phyloP scores from a whole-genome alignment of 53 echinoderm and acorn worm genomes.

The Antedon mediterranea region DNA sequence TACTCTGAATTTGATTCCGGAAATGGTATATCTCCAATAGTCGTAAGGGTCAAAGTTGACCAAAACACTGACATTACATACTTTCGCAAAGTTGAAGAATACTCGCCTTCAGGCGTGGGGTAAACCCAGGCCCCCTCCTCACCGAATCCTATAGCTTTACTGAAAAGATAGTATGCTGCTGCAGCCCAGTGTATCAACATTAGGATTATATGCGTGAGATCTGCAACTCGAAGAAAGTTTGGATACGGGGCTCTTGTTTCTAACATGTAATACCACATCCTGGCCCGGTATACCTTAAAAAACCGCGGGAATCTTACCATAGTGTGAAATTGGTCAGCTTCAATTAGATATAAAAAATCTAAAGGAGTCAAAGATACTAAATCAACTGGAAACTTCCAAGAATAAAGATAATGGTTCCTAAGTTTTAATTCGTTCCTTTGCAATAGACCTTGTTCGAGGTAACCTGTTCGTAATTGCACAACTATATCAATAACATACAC shows the following conservation, averaged over 20 bases:
- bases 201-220: constrained; percentile 52
- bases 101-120: constrained; percentile 23
- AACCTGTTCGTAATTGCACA: constrained; percentile 61
- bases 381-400: constrained; percentile 36
- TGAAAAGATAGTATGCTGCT: constrained; percentile 49
- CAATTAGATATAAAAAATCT: constrained; percentile 58
- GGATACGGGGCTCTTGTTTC: constrained; percentile 52
- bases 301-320: constrained; percentile 55
- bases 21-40: constrained; percentile 72
- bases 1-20: constrained; percentile 57
- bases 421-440: constrained; percentile 41
- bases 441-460: constrained; percentile 61
- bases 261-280: constrained; percentile 42
- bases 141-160: constrained; percentile 37
- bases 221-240: constrained; percentile 46
- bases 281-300: constrained; percentile 42
- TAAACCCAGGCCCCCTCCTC: constrained; percentile 44
- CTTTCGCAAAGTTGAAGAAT: constrained; percentile 35
- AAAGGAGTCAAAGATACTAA: constrained; percentile 48
- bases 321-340: constrained; percentile 3
- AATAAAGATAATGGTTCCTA: constrained; percentile 35
- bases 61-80: constrained; percentile 80
- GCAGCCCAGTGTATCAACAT: constrained; percentile 82
- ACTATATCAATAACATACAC: constrained; percentile 61
- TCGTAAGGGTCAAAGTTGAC: constrained; percentile 72